Evolutionary conservation across 2,113 vertebrate genomes (phyloP).

Genomic region (Holacanthus passer): DNA sequence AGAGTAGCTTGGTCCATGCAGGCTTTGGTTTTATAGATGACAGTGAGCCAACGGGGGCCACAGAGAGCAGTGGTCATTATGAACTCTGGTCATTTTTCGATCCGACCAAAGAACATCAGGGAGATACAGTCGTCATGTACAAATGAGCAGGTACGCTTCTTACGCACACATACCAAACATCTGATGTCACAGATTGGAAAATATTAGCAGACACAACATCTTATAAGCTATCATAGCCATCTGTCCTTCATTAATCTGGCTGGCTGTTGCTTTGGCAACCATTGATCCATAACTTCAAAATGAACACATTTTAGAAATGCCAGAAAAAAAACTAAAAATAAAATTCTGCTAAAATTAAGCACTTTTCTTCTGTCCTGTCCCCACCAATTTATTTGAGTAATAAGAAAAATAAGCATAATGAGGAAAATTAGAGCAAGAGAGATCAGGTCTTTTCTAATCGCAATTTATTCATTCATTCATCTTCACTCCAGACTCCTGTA

Average conservation of each 20-base stretch:
- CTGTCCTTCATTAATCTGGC: conserved; percentile 14
- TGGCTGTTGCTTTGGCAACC: conserved; percentile 31
- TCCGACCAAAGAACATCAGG: neutral
- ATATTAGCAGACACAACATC: conserved; percentile 33
- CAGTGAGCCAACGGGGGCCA: neutral
- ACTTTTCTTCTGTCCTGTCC: neutral
- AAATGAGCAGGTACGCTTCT: conserved; percentile 26
- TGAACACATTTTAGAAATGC: conserved; percentile 21
- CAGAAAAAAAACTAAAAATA: neutral
- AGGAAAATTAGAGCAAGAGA: neutral
- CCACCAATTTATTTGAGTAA: neutral
- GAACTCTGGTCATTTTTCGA: conserved; percentile 22
- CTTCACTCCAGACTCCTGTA: neutral
- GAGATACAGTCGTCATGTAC: neutral
- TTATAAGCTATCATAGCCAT: neutral
- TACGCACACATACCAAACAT: conserved; percentile 6
- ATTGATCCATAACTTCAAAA: conserved; percentile 30
- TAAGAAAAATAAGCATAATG: neutral
- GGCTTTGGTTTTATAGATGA: conserved; percentile 51
- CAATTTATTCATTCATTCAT: neutral
- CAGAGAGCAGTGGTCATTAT: conserved; percentile 13
- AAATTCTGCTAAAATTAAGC: neutral
- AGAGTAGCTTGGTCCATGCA: neutral
- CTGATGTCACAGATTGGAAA: conserved; percentile 30
- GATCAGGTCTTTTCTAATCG: neutral